A percentile compares a stretch with the other conserved stretches of the same genome.
phyloP scores from a whole-genome alignment of 2,797 vertebrate genomes.

The Enteromius mattozi region DNA sequence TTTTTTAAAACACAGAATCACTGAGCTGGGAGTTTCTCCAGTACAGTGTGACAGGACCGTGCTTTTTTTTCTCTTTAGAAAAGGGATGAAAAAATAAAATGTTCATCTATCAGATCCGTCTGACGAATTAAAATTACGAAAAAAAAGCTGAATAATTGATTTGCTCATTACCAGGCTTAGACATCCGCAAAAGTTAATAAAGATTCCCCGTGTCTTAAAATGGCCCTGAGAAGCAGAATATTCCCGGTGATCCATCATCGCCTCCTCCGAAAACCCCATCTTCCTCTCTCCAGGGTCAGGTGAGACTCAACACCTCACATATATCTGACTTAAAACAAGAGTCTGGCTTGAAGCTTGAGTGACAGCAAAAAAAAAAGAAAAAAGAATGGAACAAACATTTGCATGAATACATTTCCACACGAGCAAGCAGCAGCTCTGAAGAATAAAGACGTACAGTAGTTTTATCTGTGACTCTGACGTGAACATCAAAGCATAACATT shows the following conservation, averaged over 20 bases:
- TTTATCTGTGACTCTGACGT: not conserved
- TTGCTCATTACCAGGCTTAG: slow-evolving; percentile 74
- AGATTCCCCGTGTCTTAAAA: slow-evolving; percentile 73
- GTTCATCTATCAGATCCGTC: slow-evolving; percentile 67
- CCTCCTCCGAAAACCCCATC: slow-evolving; percentile 40
- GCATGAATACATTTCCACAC: no score
- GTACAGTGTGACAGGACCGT: not conserved
- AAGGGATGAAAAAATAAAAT: slow-evolving; percentile 33
- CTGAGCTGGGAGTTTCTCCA: not conserved
- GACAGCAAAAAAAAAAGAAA: not conserved
- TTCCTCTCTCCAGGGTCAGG: not conserved
- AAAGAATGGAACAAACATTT: not conserved
- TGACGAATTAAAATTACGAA: slow-evolving; percentile 65
- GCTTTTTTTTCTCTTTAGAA: slow-evolving; percentile 56
- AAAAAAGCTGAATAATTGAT: slow-evolving; percentile 78
- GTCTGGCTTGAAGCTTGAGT: no score
- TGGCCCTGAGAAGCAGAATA: slow-evolving; percentile 66
- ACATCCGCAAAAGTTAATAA: slow-evolving; percentile 73
- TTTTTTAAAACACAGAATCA: not conserved
- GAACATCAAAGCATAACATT: not conserved
- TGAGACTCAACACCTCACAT: not conserved
- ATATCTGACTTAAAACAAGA: not conserved
- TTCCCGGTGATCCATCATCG: slow-evolving; percentile 69
- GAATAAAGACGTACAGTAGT: not conserved
- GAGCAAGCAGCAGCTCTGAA: not conserved